phyloP scores from a whole-genome alignment of 1,140 invertebrate species.

The Harlomillsia oculata region DNA sequence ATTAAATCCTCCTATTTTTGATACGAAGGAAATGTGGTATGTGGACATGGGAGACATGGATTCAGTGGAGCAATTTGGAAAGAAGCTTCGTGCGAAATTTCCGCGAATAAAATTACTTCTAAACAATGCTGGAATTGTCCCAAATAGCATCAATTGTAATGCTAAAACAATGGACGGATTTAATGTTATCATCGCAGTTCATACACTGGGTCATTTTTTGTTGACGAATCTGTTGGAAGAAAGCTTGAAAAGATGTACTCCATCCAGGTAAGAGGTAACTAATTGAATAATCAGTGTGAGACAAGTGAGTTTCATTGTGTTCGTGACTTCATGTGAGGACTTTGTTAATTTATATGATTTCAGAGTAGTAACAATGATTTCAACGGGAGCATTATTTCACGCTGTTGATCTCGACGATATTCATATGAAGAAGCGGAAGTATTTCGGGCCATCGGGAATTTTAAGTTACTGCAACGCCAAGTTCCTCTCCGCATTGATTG shows the following conservation, averaged over 20 bases:
- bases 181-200: neutral
- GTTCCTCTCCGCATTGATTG: no score
- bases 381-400: no score
- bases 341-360: no score
- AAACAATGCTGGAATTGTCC: constrained; percentile 3
- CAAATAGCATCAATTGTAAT: neutral
- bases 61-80: neutral
- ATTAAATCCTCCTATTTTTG: no score
- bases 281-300: no score
- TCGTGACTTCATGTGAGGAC: no score
- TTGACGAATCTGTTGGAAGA: neutral
- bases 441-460: no score
- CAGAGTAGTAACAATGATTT: no score
- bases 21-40: neutral
- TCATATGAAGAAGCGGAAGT: no score
- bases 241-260: neutral
- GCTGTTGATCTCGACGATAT: no score
- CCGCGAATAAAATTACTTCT: neutral
- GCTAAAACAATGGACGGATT: neutral
- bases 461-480: no score
- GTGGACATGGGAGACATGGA: neutral
- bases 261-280: neutral
- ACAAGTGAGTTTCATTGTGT: no score
- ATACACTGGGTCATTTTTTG: constrained; percentile 3
- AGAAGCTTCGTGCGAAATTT: neutral